Percentiles rank a stretch among this genome's conserved stretches.
phyloP scores from a whole-genome alignment of 2,113 vertebrate genomes.

The Piaya cayana region DNA sequence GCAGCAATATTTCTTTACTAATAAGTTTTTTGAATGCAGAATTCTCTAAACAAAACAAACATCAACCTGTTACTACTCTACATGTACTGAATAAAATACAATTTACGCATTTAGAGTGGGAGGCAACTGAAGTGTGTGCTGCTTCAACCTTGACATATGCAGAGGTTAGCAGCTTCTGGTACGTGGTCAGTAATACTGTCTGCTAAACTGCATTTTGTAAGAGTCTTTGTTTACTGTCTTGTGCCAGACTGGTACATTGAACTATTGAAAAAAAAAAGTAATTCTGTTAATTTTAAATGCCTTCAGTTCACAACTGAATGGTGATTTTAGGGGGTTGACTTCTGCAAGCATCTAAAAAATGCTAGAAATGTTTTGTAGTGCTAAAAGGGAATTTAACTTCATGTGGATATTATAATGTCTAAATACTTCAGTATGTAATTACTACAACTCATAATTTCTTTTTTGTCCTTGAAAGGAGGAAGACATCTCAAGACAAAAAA shows the following conservation, averaged over 20 bases:
- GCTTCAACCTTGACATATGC: not conserved
- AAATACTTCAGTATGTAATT: fast-evolving
- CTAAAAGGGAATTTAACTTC: not conserved
- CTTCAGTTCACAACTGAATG: not conserved
- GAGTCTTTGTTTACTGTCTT: not conserved
- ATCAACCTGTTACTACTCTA: not conserved
- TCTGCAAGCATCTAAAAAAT: not conserved
- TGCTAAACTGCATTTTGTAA: not conserved
- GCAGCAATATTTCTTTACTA: not conserved
- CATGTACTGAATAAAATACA: not conserved
- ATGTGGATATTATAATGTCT: not conserved
- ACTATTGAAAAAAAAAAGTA: not conserved
- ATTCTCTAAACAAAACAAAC: not conserved
- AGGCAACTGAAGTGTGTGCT: not conserved
- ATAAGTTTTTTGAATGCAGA: not conserved
- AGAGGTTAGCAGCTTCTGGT: not conserved
- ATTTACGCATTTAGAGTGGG: not conserved
- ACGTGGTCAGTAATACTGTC: not conserved
- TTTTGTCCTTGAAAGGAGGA: constrained; percentile 69
- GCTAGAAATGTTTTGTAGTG: not conserved
- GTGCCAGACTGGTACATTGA: not conserved
- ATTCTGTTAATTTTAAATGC: not conserved
- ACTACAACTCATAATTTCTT: not conserved
- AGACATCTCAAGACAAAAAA: constrained; percentile 80
- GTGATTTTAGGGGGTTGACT: not conserved